Evolutionary conservation across 2,797 vertebrate genomes (phyloP).

Genomic region (Dromococcyx pavoninus): DNA sequence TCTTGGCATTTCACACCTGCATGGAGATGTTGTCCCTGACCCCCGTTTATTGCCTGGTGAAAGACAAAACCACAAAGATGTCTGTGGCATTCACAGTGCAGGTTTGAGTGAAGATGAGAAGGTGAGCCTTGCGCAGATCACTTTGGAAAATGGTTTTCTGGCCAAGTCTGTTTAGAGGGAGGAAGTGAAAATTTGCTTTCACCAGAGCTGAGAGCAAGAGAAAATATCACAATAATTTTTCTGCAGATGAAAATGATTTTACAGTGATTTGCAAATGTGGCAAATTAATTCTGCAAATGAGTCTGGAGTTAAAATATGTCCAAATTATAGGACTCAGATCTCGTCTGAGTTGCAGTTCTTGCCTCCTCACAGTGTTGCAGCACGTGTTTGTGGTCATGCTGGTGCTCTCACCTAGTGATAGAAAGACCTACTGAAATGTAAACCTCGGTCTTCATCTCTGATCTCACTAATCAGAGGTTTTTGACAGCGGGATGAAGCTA

Average conservation of each 20-base stretch:
- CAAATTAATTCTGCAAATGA: not conserved
- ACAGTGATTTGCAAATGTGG: not conserved
- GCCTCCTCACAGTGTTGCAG: not conserved
- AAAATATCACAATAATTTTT: not conserved
- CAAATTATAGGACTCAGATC: not conserved
- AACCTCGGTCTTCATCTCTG: not conserved
- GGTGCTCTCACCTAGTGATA: not conserved
- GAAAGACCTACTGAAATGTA: not conserved
- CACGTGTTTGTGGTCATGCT: not conserved
- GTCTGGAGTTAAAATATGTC: not conserved
- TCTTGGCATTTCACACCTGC: fast-evolving
- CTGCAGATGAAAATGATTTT: not conserved
- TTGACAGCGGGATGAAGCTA: not conserved
- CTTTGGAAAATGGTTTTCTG: not conserved
- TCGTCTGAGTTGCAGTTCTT: not conserved
- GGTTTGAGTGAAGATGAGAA: not conserved
- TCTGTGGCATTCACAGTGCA: fast-evolving
- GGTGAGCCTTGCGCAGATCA: fast-evolving
- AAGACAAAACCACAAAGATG: not conserved
- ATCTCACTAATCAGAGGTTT: not conserved
- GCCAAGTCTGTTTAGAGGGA: not conserved
- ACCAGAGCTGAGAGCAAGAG: not conserved
- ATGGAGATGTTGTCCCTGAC: fast-evolving
- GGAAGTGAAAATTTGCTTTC: not conserved
- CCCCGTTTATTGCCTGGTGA: fast-evolving